Percentiles rank a stretch among this genome's conserved stretches.
Evolutionary conservation across 2,113 vertebrate species (phyloP).

Genomic region (Leucoraja erinaceus): DNA sequence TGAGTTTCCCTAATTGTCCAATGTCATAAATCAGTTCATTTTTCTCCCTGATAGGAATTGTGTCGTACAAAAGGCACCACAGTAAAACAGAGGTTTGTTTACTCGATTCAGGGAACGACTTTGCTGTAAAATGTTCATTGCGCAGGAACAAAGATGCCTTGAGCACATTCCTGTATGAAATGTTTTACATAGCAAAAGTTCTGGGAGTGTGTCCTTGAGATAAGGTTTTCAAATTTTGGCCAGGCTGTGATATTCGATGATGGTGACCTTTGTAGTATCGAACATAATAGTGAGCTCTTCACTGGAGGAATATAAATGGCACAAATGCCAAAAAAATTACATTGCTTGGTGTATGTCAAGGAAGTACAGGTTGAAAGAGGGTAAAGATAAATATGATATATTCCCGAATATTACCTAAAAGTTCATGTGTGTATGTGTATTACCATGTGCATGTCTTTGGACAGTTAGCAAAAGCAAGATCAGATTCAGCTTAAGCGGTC

Average conservation of each 20-base stretch:
- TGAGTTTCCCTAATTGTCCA: background rate
- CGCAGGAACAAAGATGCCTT: background rate
- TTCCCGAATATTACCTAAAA: background rate
- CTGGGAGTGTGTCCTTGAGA: background rate
- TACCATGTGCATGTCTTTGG: background rate
- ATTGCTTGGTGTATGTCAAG: background rate
- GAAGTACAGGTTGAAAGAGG: background rate
- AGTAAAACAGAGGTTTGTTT: background rate
- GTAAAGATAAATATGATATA: background rate
- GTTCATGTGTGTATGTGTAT: background rate
- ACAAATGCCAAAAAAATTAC: background rate
- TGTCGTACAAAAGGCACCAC: background rate
- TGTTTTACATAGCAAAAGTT: background rate
- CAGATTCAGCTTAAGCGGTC: background rate
- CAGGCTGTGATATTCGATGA: background rate
- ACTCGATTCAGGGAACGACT: background rate
- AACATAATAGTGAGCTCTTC: background rate
- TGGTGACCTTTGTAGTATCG: background rate
- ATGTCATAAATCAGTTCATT: background rate
- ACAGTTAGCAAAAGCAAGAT: background rate
- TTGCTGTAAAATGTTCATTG: background rate
- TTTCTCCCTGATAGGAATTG: background rate
- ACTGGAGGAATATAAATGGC: background rate
- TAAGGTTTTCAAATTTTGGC: background rate
- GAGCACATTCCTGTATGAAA: background rate